These are phyloP conservation scores for Erpobdella octoculata DNA, from an alignment of 2,888 invertebrate species.

Conservation along the genomic window DNA sequence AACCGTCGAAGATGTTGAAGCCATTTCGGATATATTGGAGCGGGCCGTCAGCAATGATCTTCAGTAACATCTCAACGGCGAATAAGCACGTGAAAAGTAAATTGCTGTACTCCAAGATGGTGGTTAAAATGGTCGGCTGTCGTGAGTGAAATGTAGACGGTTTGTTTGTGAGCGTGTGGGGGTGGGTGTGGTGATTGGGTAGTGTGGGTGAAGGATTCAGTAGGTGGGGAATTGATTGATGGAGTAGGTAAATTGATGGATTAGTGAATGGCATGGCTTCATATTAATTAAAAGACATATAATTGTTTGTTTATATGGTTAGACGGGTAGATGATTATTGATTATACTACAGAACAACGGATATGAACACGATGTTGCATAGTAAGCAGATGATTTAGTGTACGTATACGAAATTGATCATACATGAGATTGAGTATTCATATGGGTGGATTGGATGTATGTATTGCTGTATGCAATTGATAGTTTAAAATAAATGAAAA, in stretches of 20 bases:
- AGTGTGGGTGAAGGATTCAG: no score
- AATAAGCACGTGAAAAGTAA: constrained; percentile 95
- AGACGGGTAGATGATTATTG: no score
- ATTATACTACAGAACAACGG: no score
- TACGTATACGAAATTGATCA: not conserved
- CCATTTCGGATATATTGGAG: constrained; percentile 80
- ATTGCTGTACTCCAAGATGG: constrained; percentile 90
- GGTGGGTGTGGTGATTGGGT: no score
- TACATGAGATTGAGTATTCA: not conserved
- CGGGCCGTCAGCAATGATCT: constrained; percentile 83
- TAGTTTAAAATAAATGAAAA: not conserved
- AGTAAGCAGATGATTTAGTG: not conserved
- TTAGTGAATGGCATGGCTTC: not conserved
- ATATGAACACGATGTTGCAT: no score
- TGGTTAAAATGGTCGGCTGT: constrained; percentile 81
- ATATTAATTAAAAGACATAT: no score
- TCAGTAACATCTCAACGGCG: constrained; percentile 93
- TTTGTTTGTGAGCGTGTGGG: no score
- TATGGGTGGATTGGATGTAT: not conserved
- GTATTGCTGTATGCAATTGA: not conserved
- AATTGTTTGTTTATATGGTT: no score
- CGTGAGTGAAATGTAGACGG: no score
- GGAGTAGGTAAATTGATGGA: not conserved
- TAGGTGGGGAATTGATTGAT: not conserved
- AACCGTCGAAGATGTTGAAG: constrained; percentile 96